A percentile compares a stretch with the other conserved stretches of the same genome.
phyloP scores from a whole-genome alignment of 2,113 vertebrate species.

The Amblyornis subalaris region DNA sequence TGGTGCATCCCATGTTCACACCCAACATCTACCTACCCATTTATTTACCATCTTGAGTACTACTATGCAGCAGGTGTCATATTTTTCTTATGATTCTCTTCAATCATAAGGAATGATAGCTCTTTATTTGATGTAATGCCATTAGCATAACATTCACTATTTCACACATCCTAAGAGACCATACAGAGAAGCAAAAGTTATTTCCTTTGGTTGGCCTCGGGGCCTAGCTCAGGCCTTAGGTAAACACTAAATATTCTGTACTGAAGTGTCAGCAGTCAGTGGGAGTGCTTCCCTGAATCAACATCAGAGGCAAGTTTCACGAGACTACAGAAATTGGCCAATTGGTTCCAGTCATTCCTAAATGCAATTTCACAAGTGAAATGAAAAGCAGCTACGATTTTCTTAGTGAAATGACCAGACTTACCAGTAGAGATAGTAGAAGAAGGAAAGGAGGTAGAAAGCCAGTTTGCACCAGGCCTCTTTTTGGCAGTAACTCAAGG shows the following conservation, averaged over 20 bases:
- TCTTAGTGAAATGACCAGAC: conserved; percentile 21
- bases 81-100: not conserved
- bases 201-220: not conserved
- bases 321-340: not conserved
- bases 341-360: not conserved
- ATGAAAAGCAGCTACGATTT: not conserved
- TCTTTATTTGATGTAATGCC: not conserved
- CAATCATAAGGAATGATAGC: not conserved
- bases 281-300: not conserved
- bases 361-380: not conserved
- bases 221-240: not conserved
- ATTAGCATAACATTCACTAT: not conserved
- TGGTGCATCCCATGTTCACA: not conserved
- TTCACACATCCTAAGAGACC: not conserved
- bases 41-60: not conserved
- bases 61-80: not conserved
- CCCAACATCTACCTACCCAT: not conserved
- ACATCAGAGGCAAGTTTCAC: not conserved
- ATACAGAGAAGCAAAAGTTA: not conserved
- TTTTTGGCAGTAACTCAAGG: conserved; percentile 94
- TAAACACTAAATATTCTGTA: not conserved
- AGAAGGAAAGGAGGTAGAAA: conserved; percentile 97
- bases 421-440: conserved; percentile 99
- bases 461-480: conserved; percentile 99
- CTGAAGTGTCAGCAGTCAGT: not conserved